A percentile compares a stretch with the other conserved stretches of the same genome.
Conservation (phyloP, 2,888 invertebrate genomes). For the Acronicta aceris region DNA sequence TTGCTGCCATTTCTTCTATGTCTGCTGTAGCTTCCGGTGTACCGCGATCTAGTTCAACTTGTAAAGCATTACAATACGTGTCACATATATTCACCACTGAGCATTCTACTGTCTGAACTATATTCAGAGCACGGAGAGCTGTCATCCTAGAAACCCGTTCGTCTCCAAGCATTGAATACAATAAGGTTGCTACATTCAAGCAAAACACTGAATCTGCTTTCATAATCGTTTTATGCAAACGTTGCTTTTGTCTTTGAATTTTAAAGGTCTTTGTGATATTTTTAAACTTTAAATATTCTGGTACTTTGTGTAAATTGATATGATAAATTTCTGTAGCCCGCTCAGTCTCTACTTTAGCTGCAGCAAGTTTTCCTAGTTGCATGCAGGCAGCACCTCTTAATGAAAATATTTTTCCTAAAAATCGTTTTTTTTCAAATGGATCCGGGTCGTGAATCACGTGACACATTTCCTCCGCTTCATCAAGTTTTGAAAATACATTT, state of each 20-base stretch:
- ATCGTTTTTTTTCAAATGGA: slow-evolving; percentile 68
- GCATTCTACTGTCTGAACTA: slow-evolving; percentile 76
- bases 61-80: slow-evolving; percentile 81
- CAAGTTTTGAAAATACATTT: slow-evolving; percentile 68
- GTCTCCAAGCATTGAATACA: slow-evolving; percentile 75
- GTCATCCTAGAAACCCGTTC: slow-evolving; percentile 70
- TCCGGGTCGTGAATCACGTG: slow-evolving; percentile 53
- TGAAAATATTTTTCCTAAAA: slow-evolving; percentile 77
- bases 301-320: slow-evolving; percentile 72
- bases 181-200: slow-evolving; percentile 75
- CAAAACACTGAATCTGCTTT: slow-evolving; percentile 78
- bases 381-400: slow-evolving; percentile 74
- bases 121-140: slow-evolving; percentile 72
- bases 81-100: slow-evolving; percentile 80
- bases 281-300: slow-evolving; percentile 67
- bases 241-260: slow-evolving; percentile 68
- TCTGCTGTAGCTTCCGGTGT: slow-evolving; percentile 72
- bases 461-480: slow-evolving; percentile 74
- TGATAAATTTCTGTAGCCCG: slow-evolving; percentile 73
- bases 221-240: slow-evolving; percentile 62
- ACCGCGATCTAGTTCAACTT: slow-evolving; percentile 81
- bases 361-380: slow-evolving; percentile 64
- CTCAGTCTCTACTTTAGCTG: slow-evolving; percentile 73
- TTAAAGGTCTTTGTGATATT: slow-evolving; percentile 61
- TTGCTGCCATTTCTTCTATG: slow-evolving; percentile 75